Evolutionary conservation across 1,140 invertebrate species (phyloP), one percentile per base, ranked within the genome.

Genomic region (Solenopsis fugax): DNA sequence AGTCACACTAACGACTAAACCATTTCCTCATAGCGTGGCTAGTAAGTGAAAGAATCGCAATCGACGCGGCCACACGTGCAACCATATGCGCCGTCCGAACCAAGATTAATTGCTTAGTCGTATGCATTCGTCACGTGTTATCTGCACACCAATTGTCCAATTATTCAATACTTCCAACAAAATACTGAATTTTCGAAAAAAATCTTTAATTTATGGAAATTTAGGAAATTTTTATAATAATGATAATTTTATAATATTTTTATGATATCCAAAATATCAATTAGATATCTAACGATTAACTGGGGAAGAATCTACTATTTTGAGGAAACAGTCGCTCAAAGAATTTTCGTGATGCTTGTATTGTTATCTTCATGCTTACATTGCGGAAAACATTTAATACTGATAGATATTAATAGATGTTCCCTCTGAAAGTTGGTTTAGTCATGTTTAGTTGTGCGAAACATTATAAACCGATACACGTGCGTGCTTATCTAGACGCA

Each of bases 101-200:
- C 48, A 56, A 89, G 87, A 89, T 88, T 89, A 88, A 89, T 89
- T 88, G n/a, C 56, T 62, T 45, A 56, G 54, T 54, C 13, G 41
- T 24, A 54, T 12, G 56, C 58, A 69, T 78, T 76, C 69, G 77
- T 52, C 50, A 56, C 45, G 80, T 56, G 72, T 80, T 86, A 84
- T 64, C 62, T 29, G n/a, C 12, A 29, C 18, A 13, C 9, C 2
- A 2, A 29, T 29, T 29, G 29, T 29, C 29, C 29, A 2, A 29
- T 29, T 52, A 34, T 73, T 3, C 21, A 69, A 24, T 56, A 56
- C 4, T 45, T 21, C 2, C 37, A 24, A 69, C 29, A 16, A 69
- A 69, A 48, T 69, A 4, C 21, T 12, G 24, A n/a, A 48, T 67
- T 67, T 45, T 67, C 0, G 4, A 41, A 37, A 7, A 65, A 24